Evolutionary conservation across 2,113 vertebrate genomes (phyloP).

Genomic region (Aspidoscelis tigris): DNA sequence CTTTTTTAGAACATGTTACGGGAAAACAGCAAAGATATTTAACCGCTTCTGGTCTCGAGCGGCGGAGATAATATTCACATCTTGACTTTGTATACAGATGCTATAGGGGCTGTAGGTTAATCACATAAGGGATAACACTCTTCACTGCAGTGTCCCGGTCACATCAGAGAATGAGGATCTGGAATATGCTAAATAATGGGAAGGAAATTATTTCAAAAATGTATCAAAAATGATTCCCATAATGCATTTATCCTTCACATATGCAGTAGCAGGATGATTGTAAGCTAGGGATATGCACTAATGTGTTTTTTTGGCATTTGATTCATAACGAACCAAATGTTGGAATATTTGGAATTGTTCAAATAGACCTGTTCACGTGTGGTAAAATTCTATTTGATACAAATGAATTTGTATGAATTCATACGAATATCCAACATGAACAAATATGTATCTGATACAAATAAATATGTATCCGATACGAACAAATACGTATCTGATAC

Average conservation of each 20-base stretch:
- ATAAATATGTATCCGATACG: no score
- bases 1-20: constrained; percentile 27
- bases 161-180: constrained; percentile 40
- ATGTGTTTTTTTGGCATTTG: no score
- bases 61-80: constrained; percentile 11
- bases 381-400: no score
- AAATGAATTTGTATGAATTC: no score
- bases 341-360: no score
- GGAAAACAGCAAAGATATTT: constrained; percentile 16
- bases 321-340: no score
- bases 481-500: no score
- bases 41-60: constrained; percentile 9
- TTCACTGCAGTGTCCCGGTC: constrained; percentile 34
- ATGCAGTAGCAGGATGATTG: background rate
- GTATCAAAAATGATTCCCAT: background rate
- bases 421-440: no score
- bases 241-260: background rate
- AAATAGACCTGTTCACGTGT: no score
- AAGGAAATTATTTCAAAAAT: constrained; percentile 17
- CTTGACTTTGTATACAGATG: constrained; percentile 33
- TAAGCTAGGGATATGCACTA: no score
- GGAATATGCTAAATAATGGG: constrained; percentile 47
- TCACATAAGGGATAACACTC: constrained; percentile 50
- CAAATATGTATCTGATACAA: no score
- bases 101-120: constrained; percentile 23